A percentile compares a stretch with the other conserved stretches of the same genome.
phyloP scores from a whole-genome alignment of 2,113 vertebrate genomes.

The Cnemophilus loriae region DNA sequence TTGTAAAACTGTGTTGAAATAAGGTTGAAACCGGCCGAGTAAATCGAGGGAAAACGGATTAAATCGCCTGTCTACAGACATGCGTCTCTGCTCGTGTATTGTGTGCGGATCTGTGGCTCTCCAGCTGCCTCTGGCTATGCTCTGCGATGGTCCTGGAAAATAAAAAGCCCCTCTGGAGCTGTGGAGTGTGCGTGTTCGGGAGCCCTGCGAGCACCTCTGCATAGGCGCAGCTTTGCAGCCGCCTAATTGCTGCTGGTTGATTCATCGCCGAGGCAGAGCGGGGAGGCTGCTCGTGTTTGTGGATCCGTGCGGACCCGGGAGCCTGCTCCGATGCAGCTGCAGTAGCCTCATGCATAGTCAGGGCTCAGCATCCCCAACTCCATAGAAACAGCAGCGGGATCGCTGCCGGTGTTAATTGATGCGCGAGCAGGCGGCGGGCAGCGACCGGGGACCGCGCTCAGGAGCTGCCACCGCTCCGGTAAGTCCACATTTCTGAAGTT shows the following conservation, averaged over 20 bases:
- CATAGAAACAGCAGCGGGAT: constrained; percentile 67
- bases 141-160: neutral
- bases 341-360: constrained; percentile 61
- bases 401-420: neutral
- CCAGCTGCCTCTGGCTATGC: neutral
- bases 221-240: constrained; percentile 13
- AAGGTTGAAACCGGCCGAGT: neutral
- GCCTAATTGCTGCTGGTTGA: neutral
- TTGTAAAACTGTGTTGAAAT: neutral
- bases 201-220: neutral
- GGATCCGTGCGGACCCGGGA: neutral
- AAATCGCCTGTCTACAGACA: neutral
- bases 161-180: neutral
- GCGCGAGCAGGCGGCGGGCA: constrained; percentile 3
- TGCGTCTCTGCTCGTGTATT: neutral
- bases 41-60: neutral
- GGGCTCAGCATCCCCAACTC: constrained; percentile 58
- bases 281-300: neutral
- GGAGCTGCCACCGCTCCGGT: constrained; percentile 26
- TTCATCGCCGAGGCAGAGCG: neutral
- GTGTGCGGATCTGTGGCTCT: neutral
- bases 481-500: constrained; percentile 48
- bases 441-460: neutral
- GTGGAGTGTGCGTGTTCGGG: neutral
- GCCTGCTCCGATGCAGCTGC: constrained; percentile 56